Evolutionary conservation across 1,140 invertebrate species (phyloP).

Genomic region (Bombus huntii): DNA sequence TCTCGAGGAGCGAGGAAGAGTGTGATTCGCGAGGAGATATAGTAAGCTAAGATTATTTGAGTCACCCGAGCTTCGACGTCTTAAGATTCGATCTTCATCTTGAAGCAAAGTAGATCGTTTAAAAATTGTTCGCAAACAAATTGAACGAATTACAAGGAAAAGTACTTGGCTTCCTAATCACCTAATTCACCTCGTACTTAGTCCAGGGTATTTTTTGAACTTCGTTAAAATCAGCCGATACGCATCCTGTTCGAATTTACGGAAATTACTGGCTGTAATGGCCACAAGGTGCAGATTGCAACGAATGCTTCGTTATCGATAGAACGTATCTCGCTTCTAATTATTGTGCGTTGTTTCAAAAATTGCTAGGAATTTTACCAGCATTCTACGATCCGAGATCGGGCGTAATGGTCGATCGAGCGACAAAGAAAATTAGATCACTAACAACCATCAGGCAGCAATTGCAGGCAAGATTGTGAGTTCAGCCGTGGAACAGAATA

Average conservation of each 20-base stretch:
- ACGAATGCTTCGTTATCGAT: constrained; percentile 18
- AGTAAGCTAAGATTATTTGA: background rate
- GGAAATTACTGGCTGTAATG: background rate
- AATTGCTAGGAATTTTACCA: background rate
- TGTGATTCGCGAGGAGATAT: background rate
- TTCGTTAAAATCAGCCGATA: background rate
- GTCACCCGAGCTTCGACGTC: background rate
- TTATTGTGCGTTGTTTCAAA: background rate
- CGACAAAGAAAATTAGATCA: constrained; percentile 24
- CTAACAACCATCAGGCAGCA: background rate
- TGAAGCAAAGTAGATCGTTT: too few species aligned
- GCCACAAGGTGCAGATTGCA: background rate
- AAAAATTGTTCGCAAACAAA: background rate
- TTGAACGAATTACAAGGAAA: background rate
- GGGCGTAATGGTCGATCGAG: background rate
- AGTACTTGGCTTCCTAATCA: background rate
- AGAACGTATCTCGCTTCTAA: constrained; percentile 15
- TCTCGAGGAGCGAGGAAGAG: background rate
- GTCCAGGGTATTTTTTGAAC: background rate
- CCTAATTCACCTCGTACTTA: background rate
- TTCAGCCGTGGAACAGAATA: constrained; percentile 15
- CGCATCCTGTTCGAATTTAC: background rate
- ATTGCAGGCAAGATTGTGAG: constrained; percentile 21
- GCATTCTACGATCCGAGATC: background rate
- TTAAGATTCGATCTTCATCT: background rate